These are phyloP conservation scores for Cosmopolites sordidus DNA, from an alignment of 2,888 invertebrate species.

Conservation along the genomic window DNA sequence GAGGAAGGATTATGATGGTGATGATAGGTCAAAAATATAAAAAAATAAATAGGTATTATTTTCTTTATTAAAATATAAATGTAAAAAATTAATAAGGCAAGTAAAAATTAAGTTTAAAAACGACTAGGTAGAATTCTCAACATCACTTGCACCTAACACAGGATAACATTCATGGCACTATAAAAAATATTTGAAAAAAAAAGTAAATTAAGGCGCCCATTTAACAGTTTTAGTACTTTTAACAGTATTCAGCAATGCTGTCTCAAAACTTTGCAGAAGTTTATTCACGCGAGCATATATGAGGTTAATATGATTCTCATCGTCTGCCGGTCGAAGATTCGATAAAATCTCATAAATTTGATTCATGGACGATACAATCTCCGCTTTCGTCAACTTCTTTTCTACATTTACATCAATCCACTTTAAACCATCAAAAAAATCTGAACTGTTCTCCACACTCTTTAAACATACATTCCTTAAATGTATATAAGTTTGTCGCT, in stretches of 20 bases:
- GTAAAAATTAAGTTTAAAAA: neutral
- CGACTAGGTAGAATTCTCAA: neutral
- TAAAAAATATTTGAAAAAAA: too few relatives aligned
- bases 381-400: slow-evolving; percentile 37
- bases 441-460: slow-evolving; percentile 34
- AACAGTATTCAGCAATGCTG: slow-evolving; percentile 38
- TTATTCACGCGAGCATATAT: slow-evolving; percentile 45
- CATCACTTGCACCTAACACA: too few relatives aligned
- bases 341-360: slow-evolving; percentile 42
- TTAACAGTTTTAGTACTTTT: slow-evolving; percentile 41
- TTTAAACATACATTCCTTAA: slow-evolving; percentile 29
- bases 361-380: slow-evolving; percentile 40
- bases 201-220: neutral
- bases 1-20: too few relatives aligned
- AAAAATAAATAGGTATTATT: too few relatives aligned
- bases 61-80: too few relatives aligned
- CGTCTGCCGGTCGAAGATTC: slow-evolving; percentile 39
- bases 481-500: slow-evolving; percentile 32
- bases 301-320: slow-evolving; percentile 43
- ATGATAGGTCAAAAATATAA: too few relatives aligned
- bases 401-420: slow-evolving; percentile 35
- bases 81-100: neutral
- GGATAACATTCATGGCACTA: neutral
- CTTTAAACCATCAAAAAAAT: slow-evolving; percentile 36
- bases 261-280: slow-evolving; percentile 44